phyloP scores from a whole-genome alignment of 2,113 vertebrate genomes.

The Lepisosteus osseus region DNA sequence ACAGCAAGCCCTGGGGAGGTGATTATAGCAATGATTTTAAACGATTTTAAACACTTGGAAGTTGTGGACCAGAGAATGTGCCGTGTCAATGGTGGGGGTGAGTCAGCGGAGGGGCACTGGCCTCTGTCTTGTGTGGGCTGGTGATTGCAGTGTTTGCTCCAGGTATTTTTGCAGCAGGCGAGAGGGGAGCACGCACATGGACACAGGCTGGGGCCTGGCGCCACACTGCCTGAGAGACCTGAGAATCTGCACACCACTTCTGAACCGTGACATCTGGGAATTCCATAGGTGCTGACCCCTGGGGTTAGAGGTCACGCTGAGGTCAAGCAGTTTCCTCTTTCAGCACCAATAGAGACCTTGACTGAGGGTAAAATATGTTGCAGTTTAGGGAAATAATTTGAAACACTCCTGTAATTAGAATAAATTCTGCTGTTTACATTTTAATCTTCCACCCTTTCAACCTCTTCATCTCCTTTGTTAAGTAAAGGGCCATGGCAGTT shows the following conservation, averaged over 20 bases:
- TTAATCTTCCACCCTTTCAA: conserved; percentile 68
- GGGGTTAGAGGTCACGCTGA: conserved; percentile 70
- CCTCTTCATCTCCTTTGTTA: conserved; percentile 24
- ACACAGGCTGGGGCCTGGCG: conserved; percentile 69
- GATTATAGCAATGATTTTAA: too few relatives aligned
- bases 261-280: conserved; percentile 83
- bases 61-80: too few relatives aligned
- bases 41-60: too few relatives aligned
- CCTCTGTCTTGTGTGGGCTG: accelerated
- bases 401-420: conserved; percentile 74
- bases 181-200: conserved; percentile 61
- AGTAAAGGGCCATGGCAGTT: neutral
- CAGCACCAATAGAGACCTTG: conserved; percentile 68
- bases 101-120: neutral
- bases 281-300: conserved; percentile 75
- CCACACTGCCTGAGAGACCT: conserved; percentile 75
- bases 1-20: too few relatives aligned
- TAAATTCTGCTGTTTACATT: conserved; percentile 76
- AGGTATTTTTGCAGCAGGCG: conserved; percentile 52
- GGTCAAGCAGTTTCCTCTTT: conserved; percentile 77
- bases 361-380: conserved; percentile 62
- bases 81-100: neutral
- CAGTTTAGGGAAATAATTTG: conserved; percentile 73
- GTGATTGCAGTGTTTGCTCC: conserved; percentile 30
- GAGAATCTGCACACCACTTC: conserved; percentile 67